These are phyloP conservation scores for Blera fallax DNA, from an alignment of 2,888 invertebrate genomes.

Conservation along the genomic window DNA sequence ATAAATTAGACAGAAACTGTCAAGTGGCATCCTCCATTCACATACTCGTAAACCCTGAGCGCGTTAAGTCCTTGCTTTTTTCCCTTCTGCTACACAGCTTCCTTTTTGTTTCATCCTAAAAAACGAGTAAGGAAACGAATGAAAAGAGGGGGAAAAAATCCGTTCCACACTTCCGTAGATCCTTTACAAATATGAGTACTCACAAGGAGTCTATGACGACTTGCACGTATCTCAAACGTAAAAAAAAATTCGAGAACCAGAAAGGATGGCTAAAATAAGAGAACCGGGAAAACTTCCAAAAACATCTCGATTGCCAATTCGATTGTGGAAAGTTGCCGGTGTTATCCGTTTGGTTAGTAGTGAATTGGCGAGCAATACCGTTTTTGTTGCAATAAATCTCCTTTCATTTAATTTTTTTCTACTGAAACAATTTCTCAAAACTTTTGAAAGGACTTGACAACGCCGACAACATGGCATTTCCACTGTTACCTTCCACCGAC, in stretches of 20 bases:
- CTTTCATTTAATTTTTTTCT: background rate
- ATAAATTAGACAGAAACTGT: conserved; percentile 64
- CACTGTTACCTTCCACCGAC: background rate
- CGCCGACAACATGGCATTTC: conserved; percentile 35
- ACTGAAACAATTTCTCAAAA: conserved; percentile 17
- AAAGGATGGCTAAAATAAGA: conserved; percentile 20
- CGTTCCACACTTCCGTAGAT: background rate
- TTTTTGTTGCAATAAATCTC: conserved; percentile 25
- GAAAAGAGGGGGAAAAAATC: background rate
- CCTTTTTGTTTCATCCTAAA: background rate
- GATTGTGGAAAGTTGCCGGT: conserved; percentile 57
- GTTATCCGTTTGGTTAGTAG: conserved; percentile 15
- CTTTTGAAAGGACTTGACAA: conserved; percentile 25
- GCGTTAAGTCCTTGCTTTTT: background rate
- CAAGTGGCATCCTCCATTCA: conserved; percentile 28
- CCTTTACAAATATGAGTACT: conserved; percentile 23
- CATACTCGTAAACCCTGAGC: background rate
- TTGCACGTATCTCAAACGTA: background rate
- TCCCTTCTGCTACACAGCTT: conserved; percentile 1
- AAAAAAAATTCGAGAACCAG: background rate
- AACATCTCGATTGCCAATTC: conserved; percentile 57
- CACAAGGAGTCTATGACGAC: conserved; percentile 1
- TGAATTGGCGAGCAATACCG: conserved; percentile 27
- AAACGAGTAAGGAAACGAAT: background rate
- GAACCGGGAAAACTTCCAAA: conserved; percentile 19